A percentile compares a stretch with the other conserved stretches of the same genome.
Conservation (phyloP, 2,888 invertebrate species). For the Rhyacophila evoluta region DNA sequence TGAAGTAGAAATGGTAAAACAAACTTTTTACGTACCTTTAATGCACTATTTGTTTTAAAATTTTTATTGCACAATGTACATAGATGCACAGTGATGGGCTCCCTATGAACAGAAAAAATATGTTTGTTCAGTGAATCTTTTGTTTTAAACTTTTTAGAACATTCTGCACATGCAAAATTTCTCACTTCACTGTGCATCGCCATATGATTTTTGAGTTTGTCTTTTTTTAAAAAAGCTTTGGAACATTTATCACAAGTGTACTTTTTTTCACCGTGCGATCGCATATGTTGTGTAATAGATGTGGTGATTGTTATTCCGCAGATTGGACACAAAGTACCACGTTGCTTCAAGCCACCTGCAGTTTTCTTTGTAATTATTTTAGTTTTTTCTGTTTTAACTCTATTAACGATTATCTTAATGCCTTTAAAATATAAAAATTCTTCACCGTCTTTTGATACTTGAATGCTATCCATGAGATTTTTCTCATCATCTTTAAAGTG, state of each 20-base stretch:
- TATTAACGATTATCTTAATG: background rate
- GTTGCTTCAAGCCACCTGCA: background rate
- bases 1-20: too few relatives aligned
- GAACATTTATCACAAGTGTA: background rate
- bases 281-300: background rate
- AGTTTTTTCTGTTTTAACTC: background rate
- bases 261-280: background rate
- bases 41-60: background rate
- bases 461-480: background rate
- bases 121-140: background rate
- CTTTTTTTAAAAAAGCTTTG: slow-evolving; percentile 1
- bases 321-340: background rate
- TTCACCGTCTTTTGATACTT: background rate
- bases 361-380: background rate
- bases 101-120: background rate
- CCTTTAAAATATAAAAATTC: background rate
- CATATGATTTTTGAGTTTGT: slow-evolving; percentile 19
- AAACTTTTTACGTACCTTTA: background rate
- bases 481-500: background rate
- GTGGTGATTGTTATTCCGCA: background rate
- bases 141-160: slow-evolving; percentile 8
- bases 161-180: background rate
- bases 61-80: background rate
- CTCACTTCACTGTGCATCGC: background rate
- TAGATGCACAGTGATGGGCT: background rate